Evolutionary conservation across 1,140 invertebrate genomes (phyloP), one percentile per base, ranked within the genome.

Genomic region (Theocolax elegans): DNA sequence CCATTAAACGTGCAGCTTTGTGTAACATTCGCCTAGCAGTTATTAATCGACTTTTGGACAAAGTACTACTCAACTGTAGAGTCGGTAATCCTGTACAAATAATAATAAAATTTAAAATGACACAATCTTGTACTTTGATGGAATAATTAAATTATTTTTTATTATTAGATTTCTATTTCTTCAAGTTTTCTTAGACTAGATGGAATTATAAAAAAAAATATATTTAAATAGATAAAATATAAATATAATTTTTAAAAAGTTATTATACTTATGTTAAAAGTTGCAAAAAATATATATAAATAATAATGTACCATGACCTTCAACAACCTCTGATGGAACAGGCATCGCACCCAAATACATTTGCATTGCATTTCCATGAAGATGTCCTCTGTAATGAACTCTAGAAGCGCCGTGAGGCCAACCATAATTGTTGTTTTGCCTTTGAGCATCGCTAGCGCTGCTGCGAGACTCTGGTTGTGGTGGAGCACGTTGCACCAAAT

Each of bases 401-500:
- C 67, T 75, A 72, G 69, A 66, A n/a, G 38, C 49, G 12, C 72
- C 73, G 74, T 71, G 79, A 40, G 54, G 79, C 77, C 38, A 77
- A 56, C 19, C 72, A 31, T 59, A 79, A 74, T 19, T 65, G 76
- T 79, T 67, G 79, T 79, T 81, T 64, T 74, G 77, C 67, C 40
- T 79, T 75, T 81, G 77, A 66, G 71, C 75, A 66, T 74, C 77
- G 73, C 69, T 74, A 64, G 78, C 82, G 64, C 80, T 83, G 1
- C 74, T 67, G 29, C 80, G 76, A 35, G 81, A 80, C 46, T 79
- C 79, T 27, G 83, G 72, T 72, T 83, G 80, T 46, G 89, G 88
- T 19, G 95, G 94, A 6, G 94, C 91, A 38, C 94, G 87, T 84
- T 96, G 93, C n/a, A 97, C 96, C 77, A 98, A 89, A 83, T 98